Conservation (phyloP, 1,140 invertebrate genomes). For the Dendrolimus punctatus region DNA sequence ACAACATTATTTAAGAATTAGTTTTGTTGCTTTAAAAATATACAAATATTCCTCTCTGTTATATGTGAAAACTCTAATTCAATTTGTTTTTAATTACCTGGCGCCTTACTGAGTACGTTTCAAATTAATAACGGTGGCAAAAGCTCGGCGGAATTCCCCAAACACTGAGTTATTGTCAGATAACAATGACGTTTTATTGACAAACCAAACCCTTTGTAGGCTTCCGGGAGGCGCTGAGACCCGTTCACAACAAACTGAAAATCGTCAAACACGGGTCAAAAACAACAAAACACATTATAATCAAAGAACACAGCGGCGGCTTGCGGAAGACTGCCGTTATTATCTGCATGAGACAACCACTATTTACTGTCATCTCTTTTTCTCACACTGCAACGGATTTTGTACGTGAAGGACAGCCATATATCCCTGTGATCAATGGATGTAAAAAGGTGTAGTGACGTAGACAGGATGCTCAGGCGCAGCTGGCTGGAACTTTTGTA, state of each 20-base stretch:
- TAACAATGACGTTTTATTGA: conserved; percentile 48
- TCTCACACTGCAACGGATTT: conserved; percentile 4
- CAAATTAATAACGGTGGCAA: conserved; percentile 24
- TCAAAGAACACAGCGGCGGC: conserved; percentile 38
- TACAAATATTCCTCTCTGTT: too few relatives aligned
- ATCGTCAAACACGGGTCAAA: conserved; percentile 36
- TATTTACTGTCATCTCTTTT: conserved; percentile 38
- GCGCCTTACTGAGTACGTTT: conserved; percentile 5
- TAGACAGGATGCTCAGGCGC: conserved; percentile 65
- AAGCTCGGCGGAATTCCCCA: conserved; percentile 13
- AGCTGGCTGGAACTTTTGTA: conserved; percentile 66
- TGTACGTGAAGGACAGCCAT: conserved; percentile 36
- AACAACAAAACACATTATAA: conserved; percentile 39
- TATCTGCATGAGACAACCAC: conserved; percentile 33
- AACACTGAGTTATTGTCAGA: conserved; percentile 35
- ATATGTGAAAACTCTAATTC: background rate
- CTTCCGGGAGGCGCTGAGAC: conserved; percentile 15
- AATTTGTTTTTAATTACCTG: background rate
- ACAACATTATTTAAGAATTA: too few relatives aligned
- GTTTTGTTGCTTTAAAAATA: too few relatives aligned
- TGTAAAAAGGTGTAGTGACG: conserved; percentile 51
- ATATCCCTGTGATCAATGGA: conserved; percentile 42
- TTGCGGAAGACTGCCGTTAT: conserved; percentile 62
- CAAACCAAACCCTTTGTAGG: conserved; percentile 25
- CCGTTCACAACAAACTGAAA: conserved; percentile 41